Conservation (phyloP, 2,888 invertebrate species). For the Acleris holmiana region DNA sequence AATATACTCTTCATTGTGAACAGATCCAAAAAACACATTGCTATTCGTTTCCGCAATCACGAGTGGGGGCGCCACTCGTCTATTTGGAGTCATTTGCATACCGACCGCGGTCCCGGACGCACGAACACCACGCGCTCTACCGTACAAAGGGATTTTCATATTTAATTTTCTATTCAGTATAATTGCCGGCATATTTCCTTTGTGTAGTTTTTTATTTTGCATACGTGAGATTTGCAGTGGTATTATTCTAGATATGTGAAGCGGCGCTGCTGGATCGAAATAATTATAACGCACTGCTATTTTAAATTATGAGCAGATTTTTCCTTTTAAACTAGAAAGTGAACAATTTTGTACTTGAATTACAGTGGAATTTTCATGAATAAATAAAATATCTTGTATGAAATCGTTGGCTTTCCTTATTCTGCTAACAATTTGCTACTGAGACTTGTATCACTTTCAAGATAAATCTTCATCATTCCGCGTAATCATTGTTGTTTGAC, state of each 20-base stretch:
- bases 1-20: not conserved
- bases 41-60: constrained; percentile 1
- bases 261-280: constrained; percentile 9
- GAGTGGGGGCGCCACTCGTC: constrained; percentile 45
- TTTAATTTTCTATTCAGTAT: constrained; percentile 76
- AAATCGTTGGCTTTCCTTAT: too few species aligned
- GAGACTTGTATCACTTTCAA: not conserved
- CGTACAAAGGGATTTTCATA: constrained; percentile 73
- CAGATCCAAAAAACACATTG: not conserved
- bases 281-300: constrained; percentile 3
- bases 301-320: too few species aligned
- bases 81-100: constrained; percentile 74
- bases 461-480: constrained; percentile 1
- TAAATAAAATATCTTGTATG: too few species aligned
- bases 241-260: constrained; percentile 20
- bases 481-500: constrained; percentile 3
- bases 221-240: constrained; percentile 50
- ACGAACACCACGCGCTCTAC: constrained; percentile 48
- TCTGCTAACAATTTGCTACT: too few species aligned
- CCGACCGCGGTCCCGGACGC: constrained; percentile 48
- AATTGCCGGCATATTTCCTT: constrained; percentile 70
- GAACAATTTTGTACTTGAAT: too few species aligned
- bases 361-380: too few species aligned
- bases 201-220: constrained; percentile 58
- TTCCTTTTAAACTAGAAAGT: too few species aligned